Percentiles rank a stretch among this genome's conserved stretches.
Evolutionary conservation across 64 coral and sea anemone species (phyloP).

Genomic region (Actinia equina): DNA sequence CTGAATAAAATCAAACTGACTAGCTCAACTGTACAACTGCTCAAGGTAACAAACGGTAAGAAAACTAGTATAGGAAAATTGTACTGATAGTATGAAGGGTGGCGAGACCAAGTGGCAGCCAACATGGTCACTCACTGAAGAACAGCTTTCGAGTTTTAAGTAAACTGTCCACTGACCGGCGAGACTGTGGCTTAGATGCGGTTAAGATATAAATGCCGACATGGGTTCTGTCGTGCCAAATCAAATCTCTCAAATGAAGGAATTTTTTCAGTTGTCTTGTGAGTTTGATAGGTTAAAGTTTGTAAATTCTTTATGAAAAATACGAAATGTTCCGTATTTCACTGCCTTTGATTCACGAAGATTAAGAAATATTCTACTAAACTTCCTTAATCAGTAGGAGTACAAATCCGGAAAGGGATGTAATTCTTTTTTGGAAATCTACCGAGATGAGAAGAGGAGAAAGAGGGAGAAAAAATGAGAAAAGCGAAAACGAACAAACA

Average conservation of each 20-base stretch:
- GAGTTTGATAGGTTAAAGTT: background rate
- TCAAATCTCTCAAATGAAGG: background rate
- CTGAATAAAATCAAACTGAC: background rate
- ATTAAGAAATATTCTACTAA: too few relatives aligned
- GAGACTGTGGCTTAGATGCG: constrained; percentile 1
- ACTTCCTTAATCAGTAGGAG: too few relatives aligned
- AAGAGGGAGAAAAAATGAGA: background rate
- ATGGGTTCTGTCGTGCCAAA: background rate
- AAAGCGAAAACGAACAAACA: background rate
- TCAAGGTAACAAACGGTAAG: background rate
- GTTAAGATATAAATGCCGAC: background rate
- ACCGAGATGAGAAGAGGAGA: background rate
- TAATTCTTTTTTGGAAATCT: too few relatives aligned
- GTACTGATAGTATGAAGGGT: background rate
- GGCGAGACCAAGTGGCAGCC: background rate
- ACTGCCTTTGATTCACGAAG: too few relatives aligned
- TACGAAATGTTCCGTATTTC: too few relatives aligned
- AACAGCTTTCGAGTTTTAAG: background rate
- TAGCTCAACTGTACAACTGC: background rate
- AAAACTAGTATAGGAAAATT: background rate
- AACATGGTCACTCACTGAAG: background rate
- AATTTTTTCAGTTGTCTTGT: background rate
- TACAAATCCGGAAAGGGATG: too few relatives aligned
- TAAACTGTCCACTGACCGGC: background rate
- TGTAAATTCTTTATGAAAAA: background rate